Evolutionary conservation across 2,888 invertebrate species (phyloP), one percentile per base, ranked within the genome.

Genomic region (Latrodectus elegans): DNA sequence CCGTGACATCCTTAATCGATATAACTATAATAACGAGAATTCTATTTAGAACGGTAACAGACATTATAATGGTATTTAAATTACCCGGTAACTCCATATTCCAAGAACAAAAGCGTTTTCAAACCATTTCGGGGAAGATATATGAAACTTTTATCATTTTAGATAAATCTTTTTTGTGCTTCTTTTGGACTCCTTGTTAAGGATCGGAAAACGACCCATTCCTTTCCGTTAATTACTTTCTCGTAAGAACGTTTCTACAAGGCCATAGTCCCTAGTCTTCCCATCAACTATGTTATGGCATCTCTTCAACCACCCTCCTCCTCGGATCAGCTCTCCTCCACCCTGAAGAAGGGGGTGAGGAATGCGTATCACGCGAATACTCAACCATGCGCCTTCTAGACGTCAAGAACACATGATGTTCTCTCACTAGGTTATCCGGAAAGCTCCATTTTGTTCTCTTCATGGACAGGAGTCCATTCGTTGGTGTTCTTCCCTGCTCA

Each of bases 341-440:
- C 81, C 38, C 67, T 22, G 71, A 12, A 22, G 60, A 8, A 17
- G 68, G 77, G 77, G 68, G 22, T 55, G 65, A 55, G 68, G 68
- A 55, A 60, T 15, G n/a, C 26, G 70, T 68, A 84, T 84, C 84
- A 84, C 84, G 84, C 84, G 84, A 84, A 84, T 78, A 77, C 72
- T 84, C 78, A 78, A 84, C 49, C 84, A 84, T 84, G 77, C 77
- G 77, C 84, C 78, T 78, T 78, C 72, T 64, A 49, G 67, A 78
- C 84, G 84, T 84, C 84, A 84, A 55, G 67, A 84, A 84, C 84
- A 84, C 73, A 84, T 84, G 84, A 77, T 84, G 77, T 55, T 70
- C 77, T 84, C 84, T 78, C 84, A 84, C 64, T 83, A 76, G 76
- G 11, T 22, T 68, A 38, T 38, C 38, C 38, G 38, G 38, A 38